These are phyloP conservation scores for Diarsia brunnea DNA, from an alignment of 2,888 invertebrate species.

Conservation along the genomic window DNA sequence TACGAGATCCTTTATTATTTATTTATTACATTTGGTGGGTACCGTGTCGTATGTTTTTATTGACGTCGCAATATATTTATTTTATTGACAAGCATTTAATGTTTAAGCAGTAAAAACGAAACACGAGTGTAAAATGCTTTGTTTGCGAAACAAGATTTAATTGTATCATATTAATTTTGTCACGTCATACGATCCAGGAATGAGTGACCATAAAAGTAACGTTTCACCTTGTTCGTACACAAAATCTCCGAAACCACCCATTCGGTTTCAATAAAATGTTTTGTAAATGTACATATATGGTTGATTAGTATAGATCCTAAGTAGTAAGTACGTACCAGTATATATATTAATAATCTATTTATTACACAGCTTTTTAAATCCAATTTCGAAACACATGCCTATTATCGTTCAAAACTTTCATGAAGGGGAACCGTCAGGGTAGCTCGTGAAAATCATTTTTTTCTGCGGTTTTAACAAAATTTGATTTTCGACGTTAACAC, in stretches of 20 bases:
- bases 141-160: not conserved
- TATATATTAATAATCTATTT: too few relatives aligned
- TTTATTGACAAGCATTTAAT: constrained; percentile 6
- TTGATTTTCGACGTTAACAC: too few relatives aligned
- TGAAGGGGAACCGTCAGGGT: too few relatives aligned
- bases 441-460: too few relatives aligned
- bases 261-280: not conserved
- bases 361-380: not conserved
- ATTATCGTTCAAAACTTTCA: not conserved
- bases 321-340: not conserved
- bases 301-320: not conserved
- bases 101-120: not conserved
- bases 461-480: too few relatives aligned
- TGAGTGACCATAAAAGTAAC: too few relatives aligned
- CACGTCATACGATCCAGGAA: too few relatives aligned
- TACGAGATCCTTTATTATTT: not conserved
- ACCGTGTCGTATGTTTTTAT: not conserved
- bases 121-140: not conserved
- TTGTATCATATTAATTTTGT: not conserved
- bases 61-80: not conserved
- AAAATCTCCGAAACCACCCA: not conserved
- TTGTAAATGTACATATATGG: not conserved
- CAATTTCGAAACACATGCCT: not conserved
- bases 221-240: not conserved
- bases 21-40: not conserved